Conservation (phyloP, 2,113 vertebrate species). For the Bambusicola thoracicus region DNA sequence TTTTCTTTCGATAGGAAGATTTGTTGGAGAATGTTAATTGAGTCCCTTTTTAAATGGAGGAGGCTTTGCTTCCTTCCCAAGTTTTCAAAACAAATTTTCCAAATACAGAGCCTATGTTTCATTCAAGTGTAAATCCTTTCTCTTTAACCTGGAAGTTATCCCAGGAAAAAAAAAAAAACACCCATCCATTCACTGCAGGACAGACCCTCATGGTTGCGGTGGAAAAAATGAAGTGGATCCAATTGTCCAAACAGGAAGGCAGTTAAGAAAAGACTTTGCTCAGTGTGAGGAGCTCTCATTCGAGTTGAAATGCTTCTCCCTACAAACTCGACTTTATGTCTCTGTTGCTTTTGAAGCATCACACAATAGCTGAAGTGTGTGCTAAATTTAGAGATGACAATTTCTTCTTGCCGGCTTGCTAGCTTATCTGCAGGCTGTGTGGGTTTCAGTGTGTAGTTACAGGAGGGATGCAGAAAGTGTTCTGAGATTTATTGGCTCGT, state of each 20-base stretch:
- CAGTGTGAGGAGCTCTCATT: neutral
- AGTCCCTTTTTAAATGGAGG: constrained; percentile 47
- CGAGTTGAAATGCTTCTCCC: neutral
- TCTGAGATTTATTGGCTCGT: neutral
- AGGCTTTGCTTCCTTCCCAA: constrained; percentile 67
- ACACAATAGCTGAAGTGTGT: neutral
- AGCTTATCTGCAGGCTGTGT: neutral
- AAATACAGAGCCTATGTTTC: constrained; percentile 56
- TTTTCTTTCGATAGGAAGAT: constrained; percentile 39
- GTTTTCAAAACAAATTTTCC: constrained; percentile 69
- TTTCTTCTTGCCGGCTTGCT: neutral
- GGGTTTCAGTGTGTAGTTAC: neutral
- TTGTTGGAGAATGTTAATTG: constrained; percentile 64
- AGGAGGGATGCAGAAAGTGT: neutral
- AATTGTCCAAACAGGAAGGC: constrained; percentile 55
- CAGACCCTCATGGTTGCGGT: neutral
- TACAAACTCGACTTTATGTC: constrained; percentile 4
- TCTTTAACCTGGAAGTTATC: constrained; percentile 71
- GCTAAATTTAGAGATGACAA: constrained; percentile 43
- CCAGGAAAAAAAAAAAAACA: constrained; percentile 21
- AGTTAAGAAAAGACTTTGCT: constrained; percentile 37
- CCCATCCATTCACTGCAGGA: constrained; percentile 46
- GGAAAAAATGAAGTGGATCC: constrained; percentile 22
- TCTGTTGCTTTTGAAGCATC: constrained; percentile 29
- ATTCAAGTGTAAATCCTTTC: constrained; percentile 71